Conservation (phyloP, 2,888 invertebrate species). For the Rhagium mordax region DNA sequence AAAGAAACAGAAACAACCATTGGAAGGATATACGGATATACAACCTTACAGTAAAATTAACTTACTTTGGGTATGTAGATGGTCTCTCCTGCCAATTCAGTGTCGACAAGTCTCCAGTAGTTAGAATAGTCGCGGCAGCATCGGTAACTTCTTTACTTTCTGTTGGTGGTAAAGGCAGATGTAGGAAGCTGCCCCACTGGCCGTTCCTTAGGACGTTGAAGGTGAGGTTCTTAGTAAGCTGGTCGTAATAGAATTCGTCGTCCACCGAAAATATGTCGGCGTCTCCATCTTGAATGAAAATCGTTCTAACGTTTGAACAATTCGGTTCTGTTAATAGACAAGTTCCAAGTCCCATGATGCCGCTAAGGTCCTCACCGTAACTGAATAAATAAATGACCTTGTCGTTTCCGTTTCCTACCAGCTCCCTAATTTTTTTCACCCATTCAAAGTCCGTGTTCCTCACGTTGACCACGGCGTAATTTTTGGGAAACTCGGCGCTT, state of each 20-base stretch:
- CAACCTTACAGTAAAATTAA: too few relatives aligned
- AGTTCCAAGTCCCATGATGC: conserved; percentile 56
- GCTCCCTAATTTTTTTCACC: conserved; percentile 62
- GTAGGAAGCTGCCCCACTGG: conserved; percentile 57
- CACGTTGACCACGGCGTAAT: conserved; percentile 37
- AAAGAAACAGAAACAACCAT: too few relatives aligned
- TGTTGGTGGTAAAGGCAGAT: conserved; percentile 41
- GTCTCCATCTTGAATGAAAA: conserved; percentile 50
- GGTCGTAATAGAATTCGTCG: conserved; percentile 49
- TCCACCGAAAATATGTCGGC: conserved; percentile 48
- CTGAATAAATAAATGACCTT: conserved; percentile 46
- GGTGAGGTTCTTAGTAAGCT: conserved; percentile 53
- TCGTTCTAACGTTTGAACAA: conserved; percentile 41
- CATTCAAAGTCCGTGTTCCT: conserved; percentile 47
- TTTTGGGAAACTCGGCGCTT: conserved; percentile 25
- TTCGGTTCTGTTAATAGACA: conserved; percentile 47
- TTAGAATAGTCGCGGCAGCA: conserved; percentile 67
- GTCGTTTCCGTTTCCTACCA: conserved; percentile 15
- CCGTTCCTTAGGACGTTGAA: conserved; percentile 54
- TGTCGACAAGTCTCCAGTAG: conserved; percentile 84
- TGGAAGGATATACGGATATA: too few relatives aligned
- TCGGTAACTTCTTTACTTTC: conserved; percentile 62
- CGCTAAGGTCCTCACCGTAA: conserved; percentile 46
- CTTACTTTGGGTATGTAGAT: conserved; percentile 36
- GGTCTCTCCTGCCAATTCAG: conserved; percentile 84